Conservation (phyloP, 2,797 vertebrate species). For the Phrynocephalus forsythii region DNA sequence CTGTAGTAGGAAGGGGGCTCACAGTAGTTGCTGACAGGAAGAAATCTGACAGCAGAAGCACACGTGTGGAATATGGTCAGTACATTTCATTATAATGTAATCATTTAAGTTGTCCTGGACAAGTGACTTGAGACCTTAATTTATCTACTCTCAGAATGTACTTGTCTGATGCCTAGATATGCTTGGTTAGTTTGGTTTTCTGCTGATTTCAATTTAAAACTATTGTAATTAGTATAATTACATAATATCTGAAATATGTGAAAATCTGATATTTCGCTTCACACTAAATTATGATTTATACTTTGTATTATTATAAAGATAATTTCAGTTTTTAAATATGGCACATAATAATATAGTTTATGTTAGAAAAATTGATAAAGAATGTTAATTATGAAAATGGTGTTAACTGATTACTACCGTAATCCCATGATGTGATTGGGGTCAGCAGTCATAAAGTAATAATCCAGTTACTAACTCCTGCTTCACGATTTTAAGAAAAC, state of each 20-base stretch:
- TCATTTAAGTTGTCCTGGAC: not conserved
- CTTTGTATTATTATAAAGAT: not conserved
- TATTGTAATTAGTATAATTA: constrained; percentile 33
- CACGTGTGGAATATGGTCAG: not conserved
- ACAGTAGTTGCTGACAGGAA: not conserved
- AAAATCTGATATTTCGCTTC: constrained; percentile 13
- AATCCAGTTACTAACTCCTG: constrained; percentile 4
- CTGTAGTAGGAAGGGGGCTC: not conserved
- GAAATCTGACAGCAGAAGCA: not conserved
- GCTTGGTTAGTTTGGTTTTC: constrained; percentile 28
- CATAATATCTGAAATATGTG: too few relatives aligned
- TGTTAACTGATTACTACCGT: constrained; percentile 28
- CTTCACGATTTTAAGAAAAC: constrained; percentile 24
- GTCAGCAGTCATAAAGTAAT: constrained; percentile 27
- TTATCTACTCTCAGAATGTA: constrained; percentile 6
- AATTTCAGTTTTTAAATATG: constrained; percentile 16
- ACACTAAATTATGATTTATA: constrained; percentile 11
- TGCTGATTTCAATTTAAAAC: constrained; percentile 23
- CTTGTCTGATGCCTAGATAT: not conserved
- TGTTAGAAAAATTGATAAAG: constrained; percentile 23
- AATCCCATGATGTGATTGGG: not conserved
- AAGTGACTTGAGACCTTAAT: not conserved
- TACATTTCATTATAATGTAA: not conserved
- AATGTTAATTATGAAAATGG: constrained; percentile 24
- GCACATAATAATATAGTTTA: not conserved